phyloP scores from a whole-genome alignment of 2,797 vertebrate species.

The Parauchenoglanis punctatus region DNA sequence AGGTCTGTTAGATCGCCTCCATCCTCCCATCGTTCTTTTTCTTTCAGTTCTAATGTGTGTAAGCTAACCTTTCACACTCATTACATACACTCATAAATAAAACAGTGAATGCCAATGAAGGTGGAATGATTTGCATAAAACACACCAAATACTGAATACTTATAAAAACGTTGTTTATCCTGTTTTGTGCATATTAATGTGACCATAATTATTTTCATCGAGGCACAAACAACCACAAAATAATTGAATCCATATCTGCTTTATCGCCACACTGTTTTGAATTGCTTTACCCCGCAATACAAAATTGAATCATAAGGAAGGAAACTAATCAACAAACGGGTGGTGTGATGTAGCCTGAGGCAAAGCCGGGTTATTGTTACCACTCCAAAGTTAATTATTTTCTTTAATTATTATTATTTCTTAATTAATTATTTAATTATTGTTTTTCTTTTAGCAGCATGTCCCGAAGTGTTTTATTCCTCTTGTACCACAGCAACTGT shows the following conservation, averaged over 20 bases:
- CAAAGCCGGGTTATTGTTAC: neutral
- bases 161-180: neutral
- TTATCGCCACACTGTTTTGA: neutral
- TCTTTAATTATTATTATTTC: neutral
- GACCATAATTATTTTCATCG: neutral
- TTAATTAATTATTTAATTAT: too few species aligned
- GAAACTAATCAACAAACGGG: neutral
- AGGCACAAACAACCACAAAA: neutral
- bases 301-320: neutral
- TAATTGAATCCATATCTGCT: neutral
- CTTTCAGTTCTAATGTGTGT: neutral
- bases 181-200: neutral
- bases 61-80: neutral
- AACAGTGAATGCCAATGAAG: neutral
- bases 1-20: neutral
- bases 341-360: neutral
- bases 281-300: neutral
- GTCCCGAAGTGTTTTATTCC: neutral
- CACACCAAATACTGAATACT: neutral
- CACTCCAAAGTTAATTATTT: neutral
- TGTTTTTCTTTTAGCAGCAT: neutral
- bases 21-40: neutral
- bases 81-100: conserved; percentile 24
- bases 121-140: neutral
- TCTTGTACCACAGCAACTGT: neutral